These are phyloP conservation scores for Oncorhynchus clarkii DNA, from an alignment of 2,113 vertebrate genomes.

Conservation along the genomic window DNA sequence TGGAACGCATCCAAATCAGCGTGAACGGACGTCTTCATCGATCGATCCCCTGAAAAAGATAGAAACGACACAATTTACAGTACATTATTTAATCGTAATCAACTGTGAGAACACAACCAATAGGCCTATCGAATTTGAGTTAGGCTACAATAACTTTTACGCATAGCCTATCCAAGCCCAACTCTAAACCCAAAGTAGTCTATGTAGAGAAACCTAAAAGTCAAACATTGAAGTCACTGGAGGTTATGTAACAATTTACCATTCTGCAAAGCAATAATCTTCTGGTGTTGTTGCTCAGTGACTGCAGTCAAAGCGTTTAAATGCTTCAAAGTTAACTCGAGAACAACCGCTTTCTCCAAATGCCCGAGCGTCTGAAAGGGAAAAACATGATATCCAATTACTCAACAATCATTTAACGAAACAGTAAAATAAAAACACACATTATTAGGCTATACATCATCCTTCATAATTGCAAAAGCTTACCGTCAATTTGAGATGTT, in stretches of 20 bases:
- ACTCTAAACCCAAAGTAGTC: neutral
- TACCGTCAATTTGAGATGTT: constrained; percentile 97
- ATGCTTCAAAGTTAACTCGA: constrained; percentile 97
- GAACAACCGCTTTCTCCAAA: constrained; percentile 95
- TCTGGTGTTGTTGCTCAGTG: constrained; percentile 97
- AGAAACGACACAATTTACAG: neutral
- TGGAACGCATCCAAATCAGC: constrained; percentile 91
- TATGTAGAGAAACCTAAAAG: neutral
- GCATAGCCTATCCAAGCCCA: too few species aligned
- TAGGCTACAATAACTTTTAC: too few species aligned
- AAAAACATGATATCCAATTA: neutral
- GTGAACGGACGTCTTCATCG: constrained; percentile 84
- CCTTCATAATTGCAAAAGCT: constrained; percentile 45
- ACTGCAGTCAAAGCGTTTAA: constrained; percentile 93
- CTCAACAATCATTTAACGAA: neutral
- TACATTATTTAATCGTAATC: neutral
- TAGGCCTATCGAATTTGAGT: too few species aligned
- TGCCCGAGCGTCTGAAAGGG: constrained; percentile 87
- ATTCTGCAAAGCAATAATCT: constrained; percentile 92
- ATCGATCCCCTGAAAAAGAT: constrained; percentile 79
- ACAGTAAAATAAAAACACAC: neutral
- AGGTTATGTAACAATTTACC: constrained; percentile 73
- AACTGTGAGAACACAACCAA: too few species aligned
- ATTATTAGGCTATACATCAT: neutral
- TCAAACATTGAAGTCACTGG: neutral